Evolutionary conservation across 2,888 invertebrate genomes (phyloP), one percentile per base, ranked within the genome.

Genomic region (Caenorhabditis zanzibari): DNA sequence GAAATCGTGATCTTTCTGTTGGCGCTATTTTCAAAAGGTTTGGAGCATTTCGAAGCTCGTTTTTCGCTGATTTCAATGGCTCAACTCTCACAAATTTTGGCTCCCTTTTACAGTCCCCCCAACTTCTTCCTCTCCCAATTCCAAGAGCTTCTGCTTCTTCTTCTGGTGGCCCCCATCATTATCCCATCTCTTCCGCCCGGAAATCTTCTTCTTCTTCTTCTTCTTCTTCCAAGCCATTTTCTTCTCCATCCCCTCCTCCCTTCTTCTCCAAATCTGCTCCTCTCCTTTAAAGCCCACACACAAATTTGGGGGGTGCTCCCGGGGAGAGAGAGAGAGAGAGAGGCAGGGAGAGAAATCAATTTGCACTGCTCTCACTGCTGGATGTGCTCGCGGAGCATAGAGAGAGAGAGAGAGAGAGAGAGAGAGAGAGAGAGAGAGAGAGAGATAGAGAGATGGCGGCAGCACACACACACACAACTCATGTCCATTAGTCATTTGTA

Each of bases 401-500:
- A 44, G 44, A 10, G 14, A 16, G 4, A 16, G 14, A 12, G 44
- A 12, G 14, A 44, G 14, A 14, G 44, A 44, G 16, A 44, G n/a
- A n/a, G n/a, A n/a, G n/a, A n/a, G n/a, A n/a, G n/a, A n/a, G n/a
- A n/a, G n/a, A n/a, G n/a, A n/a, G n/a, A n/a, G n/a, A n/a, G n/a
- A n/a, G n/a, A n/a, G n/a, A n/a, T n/a, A n/a, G n/a, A n/a, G n/a
- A n/a, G n/a, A n/a, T n/a, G n/a, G 16, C 16, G 16, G 44, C 14
- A 12, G 26, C 64, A 49, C 63, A 71, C 68, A 71, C 68, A 68
- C 66, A 66, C 68, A 76, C 82, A 84, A 84, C 84, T 84, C 81
- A 84, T 84, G 84, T 81, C 81, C 84, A 81, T 84, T 80, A 84
- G 84, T 81, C 81, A 80, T 77, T 81, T 81, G 81, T 84, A 81